Evolutionary conservation across 1,140 invertebrate genomes (phyloP), one percentile per base, ranked within the genome.

Genomic region (Drosophila pruinosa): DNA sequence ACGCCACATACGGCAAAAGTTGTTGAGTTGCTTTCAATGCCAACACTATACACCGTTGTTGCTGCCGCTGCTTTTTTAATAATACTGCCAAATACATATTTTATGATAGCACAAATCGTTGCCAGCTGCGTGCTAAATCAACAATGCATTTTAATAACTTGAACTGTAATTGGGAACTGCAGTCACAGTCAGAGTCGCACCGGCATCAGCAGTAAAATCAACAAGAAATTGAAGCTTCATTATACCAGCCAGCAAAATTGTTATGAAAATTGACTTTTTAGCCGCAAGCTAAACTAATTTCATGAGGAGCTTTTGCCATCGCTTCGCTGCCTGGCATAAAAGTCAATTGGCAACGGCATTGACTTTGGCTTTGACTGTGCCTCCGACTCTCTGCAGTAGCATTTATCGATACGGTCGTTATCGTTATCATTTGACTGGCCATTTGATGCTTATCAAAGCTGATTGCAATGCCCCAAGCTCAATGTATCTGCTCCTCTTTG

Each of bases 361-460:
- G 63, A 62, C 63, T 61, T 63, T 59, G 53, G 48, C 58, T 61
- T 43, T 43, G 36, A 61, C 58, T 53, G 48, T 67, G 12, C 41
- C 41, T 58, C 26, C 38, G 58, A 54, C 28, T 58, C 48, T 38
- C 28, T 59, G 10, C 36, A 22, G 24, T 36, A 15, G 34, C 19
- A 50, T 59, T 56, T 48, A 56, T 63, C 72, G 72, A 56, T 67
- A 72, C 58, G 17, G 22, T 85, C 80, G 80, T 86, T 81, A 86
- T 86, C 82, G 82, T 86, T 81, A 86, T 86, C 82, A 86, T 86
- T 88, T 89, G 78, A 89, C 78, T 88, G 78, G 59, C 82, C 82
- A 86, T 86, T 86, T 86, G 64, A 69, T 82, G 82, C 78, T 88
- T 88, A 89, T 88, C 82, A 89, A 88, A 82, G 82, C 82, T 88